Conservation (phyloP, 2,888 invertebrate genomes). For the Drosophila mayaguana region DNA sequence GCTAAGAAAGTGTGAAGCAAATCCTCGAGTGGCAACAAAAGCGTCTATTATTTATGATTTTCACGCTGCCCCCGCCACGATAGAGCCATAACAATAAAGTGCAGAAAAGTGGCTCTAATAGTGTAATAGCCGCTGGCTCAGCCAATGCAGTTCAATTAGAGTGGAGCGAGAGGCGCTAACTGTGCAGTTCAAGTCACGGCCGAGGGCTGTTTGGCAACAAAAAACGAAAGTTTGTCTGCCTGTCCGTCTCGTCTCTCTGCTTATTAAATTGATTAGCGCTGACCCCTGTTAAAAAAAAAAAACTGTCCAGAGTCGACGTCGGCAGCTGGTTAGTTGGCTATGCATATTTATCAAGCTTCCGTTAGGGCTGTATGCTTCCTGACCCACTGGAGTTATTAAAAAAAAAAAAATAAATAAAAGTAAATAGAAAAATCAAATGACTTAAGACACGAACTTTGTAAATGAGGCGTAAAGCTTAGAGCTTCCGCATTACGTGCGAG, state of each 20-base stretch:
- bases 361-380: conserved; percentile 53
- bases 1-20: conserved; percentile 78
- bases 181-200: conserved; percentile 51
- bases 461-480: conserved; percentile 34
- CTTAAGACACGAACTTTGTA: conserved; percentile 70
- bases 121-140: conserved; percentile 36
- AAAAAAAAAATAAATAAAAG: background rate
- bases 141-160: conserved; percentile 22
- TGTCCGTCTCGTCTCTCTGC: background rate
- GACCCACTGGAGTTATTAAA: conserved; percentile 47
- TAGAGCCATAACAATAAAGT: conserved; percentile 65
- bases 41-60: conserved; percentile 15
- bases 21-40: conserved; percentile 44
- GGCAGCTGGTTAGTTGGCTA: conserved; percentile 34
- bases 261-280: conserved; percentile 49
- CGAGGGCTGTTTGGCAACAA: conserved; percentile 51
- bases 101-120: conserved; percentile 64
- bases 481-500: conserved; percentile 65
- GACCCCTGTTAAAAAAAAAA: conserved; percentile 19
- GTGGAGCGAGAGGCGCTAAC: conserved; percentile 53
- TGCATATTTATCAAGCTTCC: conserved; percentile 57
- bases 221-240: conserved; percentile 66
- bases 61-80: conserved; percentile 29
- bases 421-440: conserved; percentile 49
- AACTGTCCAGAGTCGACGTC: background rate